A percentile compares a stretch with the other conserved stretches of the same genome.
Evolutionary conservation across 1,140 invertebrate genomes (phyloP).

Genomic region (Dendrolimus kikuchii): DNA sequence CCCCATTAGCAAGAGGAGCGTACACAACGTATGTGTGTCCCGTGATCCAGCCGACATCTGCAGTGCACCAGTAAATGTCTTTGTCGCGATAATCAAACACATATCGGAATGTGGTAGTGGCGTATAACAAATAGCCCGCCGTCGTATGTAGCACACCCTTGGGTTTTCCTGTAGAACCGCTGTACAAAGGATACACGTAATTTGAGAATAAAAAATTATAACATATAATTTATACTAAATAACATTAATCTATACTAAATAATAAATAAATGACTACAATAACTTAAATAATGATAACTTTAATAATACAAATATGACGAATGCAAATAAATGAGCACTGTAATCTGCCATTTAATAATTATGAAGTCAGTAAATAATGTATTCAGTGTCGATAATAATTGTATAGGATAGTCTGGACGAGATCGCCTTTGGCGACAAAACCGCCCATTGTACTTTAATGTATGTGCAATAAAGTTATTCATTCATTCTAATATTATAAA

Average conservation of each 20-base stretch:
- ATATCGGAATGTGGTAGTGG: constrained; percentile 92
- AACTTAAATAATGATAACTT: neutral
- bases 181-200: neutral
- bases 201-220: no score
- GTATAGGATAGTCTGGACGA: no score
- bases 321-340: no score
- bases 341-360: no score
- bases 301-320: no score
- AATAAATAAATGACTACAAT: neutral
- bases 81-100: constrained; percentile 94
- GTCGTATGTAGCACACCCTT: constrained; percentile 97
- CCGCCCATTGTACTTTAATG: no score
- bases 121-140: constrained; percentile 94
- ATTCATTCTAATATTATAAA: no score
- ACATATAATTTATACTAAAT: neutral
- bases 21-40: constrained; percentile 97
- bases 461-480: no score
- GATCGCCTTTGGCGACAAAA: no score
- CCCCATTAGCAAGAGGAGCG: constrained; percentile 93
- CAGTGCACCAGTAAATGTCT: constrained; percentile 98
- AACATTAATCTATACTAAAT: neutral
- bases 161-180: constrained; percentile 97
- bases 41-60: constrained; percentile 99
- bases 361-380: no score
- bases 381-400: no score